phyloP scores from a whole-genome alignment of 2,797 vertebrate genomes.

The Echeneis naucrates region DNA sequence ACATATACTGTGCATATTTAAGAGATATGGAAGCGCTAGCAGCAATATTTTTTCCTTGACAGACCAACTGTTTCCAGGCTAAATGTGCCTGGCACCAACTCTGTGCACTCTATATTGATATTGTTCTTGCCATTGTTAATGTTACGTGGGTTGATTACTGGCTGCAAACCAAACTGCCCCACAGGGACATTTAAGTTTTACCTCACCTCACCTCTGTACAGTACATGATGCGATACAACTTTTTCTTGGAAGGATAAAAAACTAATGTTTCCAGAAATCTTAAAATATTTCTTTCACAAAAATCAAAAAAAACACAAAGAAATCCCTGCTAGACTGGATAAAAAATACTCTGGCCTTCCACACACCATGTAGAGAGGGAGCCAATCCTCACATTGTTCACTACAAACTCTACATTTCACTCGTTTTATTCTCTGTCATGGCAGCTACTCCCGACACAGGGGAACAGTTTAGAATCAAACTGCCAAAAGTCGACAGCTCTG shows the following conservation, averaged over 20 bases:
- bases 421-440: constrained; percentile 77
- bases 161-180: no score
- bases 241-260: constrained; percentile 7
- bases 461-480: constrained; percentile 81
- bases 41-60: not conserved
- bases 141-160: no score
- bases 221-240: not conserved
- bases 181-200: no score
- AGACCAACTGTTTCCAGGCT: not conserved
- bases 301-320: constrained; percentile 32
- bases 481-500: constrained; percentile 81
- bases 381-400: constrained; percentile 60
- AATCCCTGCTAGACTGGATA: constrained; percentile 26
- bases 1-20: not conserved
- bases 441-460: constrained; percentile 74
- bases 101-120: no score
- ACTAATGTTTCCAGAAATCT: constrained; percentile 23
- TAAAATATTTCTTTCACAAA: constrained; percentile 29
- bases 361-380: constrained; percentile 44
- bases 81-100: not conserved
- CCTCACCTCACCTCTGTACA: no score
- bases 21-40: not conserved
- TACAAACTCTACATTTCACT: constrained; percentile 74
- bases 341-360: constrained; percentile 42
- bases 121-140: no score